Base-by-base conservation (phyloP, 2,113 vertebrate genomes). In the Oxygymnocypris stewartii region DNA sequence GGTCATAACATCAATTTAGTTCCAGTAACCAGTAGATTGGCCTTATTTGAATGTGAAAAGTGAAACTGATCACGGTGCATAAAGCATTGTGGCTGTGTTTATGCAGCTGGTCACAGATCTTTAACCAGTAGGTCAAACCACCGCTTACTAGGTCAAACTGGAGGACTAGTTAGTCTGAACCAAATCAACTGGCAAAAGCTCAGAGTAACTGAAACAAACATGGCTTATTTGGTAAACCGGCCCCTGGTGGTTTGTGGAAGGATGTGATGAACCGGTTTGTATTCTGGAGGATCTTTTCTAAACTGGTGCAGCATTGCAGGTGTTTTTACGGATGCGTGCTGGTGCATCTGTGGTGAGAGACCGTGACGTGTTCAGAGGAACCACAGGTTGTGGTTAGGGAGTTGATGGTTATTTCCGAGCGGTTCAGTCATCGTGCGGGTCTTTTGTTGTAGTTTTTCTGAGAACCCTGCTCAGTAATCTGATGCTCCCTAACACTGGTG, bases 371-470 rank as follows among this genome's bases (percentile, higher is more conserved):
- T 7, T 61, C 59, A 28, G 37, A 65, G 79, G 79, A 81, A 44
- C 20, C 54, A 42, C 12, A 42, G n/a, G n/a, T 44, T 47, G 79
- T 16, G 59, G 59, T 67, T 47, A 4, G 13, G 78, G 40, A 42
- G 35, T 25, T 49, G 51, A 7, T 40, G 1, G 1, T 75, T 25
- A 75, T 49, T 47, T 76, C 73, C 1, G 37, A 16, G 13, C 14
- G 49, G n/a, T 13, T 47, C 4, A 47, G 14, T 63, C 12, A 1
- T 28, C 57, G 28, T 25, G 59, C 14, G 14, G 23, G 20, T 81
- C 35, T 79, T 57, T 37, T 14, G 23, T 44, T 44, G 57, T 63
- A 65, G 59, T 47, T 25, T 65, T 67, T 82, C 79, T 82, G 37
- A 28, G 79, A 82, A 82, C 8, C n/a, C 16, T 18, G 37, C 40